These are phyloP conservation scores for Rhinoptilus africanus DNA, from an alignment of 2,113 vertebrate species.

Conservation along the genomic window DNA sequence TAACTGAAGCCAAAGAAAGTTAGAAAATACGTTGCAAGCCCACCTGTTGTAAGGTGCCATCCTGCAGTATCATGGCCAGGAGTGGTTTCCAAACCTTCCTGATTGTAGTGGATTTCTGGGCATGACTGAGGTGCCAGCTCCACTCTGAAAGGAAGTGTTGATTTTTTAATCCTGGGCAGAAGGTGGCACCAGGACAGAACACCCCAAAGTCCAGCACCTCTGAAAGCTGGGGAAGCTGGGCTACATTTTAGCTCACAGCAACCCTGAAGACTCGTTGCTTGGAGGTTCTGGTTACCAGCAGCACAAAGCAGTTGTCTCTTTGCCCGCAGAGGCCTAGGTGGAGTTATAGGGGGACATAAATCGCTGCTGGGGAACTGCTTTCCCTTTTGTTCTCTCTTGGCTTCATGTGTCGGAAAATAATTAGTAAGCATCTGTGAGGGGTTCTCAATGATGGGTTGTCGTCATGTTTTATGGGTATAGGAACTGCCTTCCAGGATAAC, in stretches of 20 bases:
- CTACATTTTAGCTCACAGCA: accelerated
- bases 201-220: neutral
- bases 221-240: neutral
- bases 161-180: neutral
- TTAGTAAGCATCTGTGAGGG: neutral
- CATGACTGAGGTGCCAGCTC: neutral
- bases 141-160: accelerated
- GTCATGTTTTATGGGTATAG: neutral
- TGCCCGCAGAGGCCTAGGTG: neutral
- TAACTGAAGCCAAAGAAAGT: neutral
- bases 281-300: neutral
- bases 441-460: neutral
- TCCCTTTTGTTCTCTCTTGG: neutral
- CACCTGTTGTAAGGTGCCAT: neutral
- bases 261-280: neutral
- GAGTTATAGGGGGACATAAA: neutral
- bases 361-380: accelerated
- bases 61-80: neutral
- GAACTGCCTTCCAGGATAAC: neutral
- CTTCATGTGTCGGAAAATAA: neutral
- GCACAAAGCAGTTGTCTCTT: neutral
- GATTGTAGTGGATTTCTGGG: neutral
- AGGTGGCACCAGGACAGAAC: neutral
- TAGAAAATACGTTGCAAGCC: neutral
- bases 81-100: neutral